Evolutionary conservation across 2,888 invertebrate species (phyloP).

Genomic region (Caradrina kadenii): DNA sequence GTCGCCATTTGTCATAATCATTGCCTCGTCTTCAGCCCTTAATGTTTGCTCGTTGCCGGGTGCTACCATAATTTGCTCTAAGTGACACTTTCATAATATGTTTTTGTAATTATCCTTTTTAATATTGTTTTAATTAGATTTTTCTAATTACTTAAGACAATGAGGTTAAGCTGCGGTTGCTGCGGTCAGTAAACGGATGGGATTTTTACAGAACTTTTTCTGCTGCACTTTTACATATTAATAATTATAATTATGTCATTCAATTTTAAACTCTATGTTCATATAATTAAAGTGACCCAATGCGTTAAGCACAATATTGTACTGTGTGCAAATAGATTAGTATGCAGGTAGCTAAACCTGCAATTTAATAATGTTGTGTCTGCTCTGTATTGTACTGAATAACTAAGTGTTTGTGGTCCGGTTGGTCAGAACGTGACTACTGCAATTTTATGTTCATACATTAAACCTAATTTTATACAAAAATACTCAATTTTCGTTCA

Average conservation of each 20-base stretch:
- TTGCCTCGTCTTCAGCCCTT: constrained; percentile 58
- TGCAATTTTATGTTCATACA: too few relatives aligned
- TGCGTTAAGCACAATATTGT: not conserved
- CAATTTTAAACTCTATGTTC: not conserved
- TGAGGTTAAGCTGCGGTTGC: not conserved
- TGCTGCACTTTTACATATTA: not conserved
- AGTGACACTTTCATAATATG: constrained; percentile 38
- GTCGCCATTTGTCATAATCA: constrained; percentile 70
- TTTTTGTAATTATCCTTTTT: constrained; percentile 30
- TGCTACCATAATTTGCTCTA: constrained; percentile 36
- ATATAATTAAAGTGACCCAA: not conserved
- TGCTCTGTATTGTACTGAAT: not conserved
- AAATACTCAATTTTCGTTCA: too few relatives aligned
- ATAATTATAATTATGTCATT: not conserved
- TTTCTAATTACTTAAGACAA: not conserved
- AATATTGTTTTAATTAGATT: constrained; percentile 19
- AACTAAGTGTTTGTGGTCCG: not conserved
- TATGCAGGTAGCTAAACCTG: not conserved
- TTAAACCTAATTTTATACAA: too few relatives aligned
- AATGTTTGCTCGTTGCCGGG: constrained; percentile 43
- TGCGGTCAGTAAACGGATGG: not conserved
- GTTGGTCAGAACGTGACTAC: too few relatives aligned
- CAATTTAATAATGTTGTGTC: not conserved
- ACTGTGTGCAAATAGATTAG: not conserved
- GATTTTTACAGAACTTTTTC: not conserved